Conservation (phyloP, 1,140 invertebrate genomes). For the Dryas iulia region DNA sequence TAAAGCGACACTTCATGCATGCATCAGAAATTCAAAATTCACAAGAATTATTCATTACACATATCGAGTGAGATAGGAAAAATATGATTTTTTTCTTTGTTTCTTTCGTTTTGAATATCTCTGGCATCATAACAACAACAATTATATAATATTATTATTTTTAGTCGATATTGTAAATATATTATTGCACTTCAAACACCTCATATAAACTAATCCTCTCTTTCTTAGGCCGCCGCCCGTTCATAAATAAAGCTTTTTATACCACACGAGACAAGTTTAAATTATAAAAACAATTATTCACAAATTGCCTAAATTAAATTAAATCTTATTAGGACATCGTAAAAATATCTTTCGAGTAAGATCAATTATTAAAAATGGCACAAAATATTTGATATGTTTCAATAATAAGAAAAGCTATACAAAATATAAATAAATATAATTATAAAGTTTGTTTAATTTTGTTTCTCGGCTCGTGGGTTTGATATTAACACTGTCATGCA, state of each 20-base stretch:
- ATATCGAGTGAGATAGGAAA: background rate
- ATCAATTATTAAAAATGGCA: constrained; percentile 1
- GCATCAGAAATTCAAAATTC: background rate
- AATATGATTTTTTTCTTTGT: background rate
- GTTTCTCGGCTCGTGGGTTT: constrained; percentile 1
- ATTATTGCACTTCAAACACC: constrained; percentile 12
- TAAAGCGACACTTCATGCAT: background rate
- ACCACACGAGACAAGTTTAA: constrained; percentile 7
- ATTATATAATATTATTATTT: constrained; percentile 6
- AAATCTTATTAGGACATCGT: background rate
- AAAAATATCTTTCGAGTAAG: constrained; percentile 1
- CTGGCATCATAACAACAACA: background rate
- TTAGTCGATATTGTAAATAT: background rate
- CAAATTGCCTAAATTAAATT: background rate
- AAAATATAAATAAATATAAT: background rate
- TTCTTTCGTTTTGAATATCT: background rate
- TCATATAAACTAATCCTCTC: background rate
- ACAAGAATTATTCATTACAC: background rate
- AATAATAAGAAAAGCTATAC: background rate
- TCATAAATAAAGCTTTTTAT: background rate
- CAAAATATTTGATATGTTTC: background rate
- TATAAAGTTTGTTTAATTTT: background rate
- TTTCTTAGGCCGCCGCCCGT: constrained; percentile 9
- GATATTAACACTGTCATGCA: background rate
- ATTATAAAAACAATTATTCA: background rate